Evolutionary conservation across 1,140 invertebrate genomes (phyloP).

Genomic region (Cheumatopsyche charites): DNA sequence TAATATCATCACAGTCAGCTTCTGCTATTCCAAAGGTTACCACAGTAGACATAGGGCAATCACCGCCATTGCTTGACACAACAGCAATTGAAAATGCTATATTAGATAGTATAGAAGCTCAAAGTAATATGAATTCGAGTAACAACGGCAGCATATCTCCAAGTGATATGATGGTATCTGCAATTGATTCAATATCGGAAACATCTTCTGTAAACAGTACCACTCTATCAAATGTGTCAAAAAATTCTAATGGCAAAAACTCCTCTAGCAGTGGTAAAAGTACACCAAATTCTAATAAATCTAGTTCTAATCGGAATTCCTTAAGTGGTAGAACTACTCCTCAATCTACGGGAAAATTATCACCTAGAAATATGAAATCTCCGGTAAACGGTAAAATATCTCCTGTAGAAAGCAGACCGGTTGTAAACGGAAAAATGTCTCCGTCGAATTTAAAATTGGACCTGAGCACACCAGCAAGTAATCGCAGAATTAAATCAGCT

Average conservation of each 20-base stretch:
- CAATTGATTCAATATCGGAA: slow-evolving; percentile 47
- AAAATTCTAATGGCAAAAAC: slow-evolving; percentile 33
- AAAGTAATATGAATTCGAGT: slow-evolving; percentile 31
- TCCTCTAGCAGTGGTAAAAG: slow-evolving; percentile 35
- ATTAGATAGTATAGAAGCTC: slow-evolving; percentile 37
- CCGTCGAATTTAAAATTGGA: slow-evolving; percentile 50
- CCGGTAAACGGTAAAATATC: slow-evolving; percentile 32
- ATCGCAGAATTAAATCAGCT: slow-evolving; percentile 44
- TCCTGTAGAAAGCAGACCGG: background rate
- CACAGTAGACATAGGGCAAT: slow-evolving; percentile 54
- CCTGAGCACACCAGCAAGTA: slow-evolving; percentile 52
- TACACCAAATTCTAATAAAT: slow-evolving; percentile 32
- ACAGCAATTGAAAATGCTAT: slow-evolving; percentile 31
- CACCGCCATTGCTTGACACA: slow-evolving; percentile 50
- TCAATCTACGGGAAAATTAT: slow-evolving; percentile 38
- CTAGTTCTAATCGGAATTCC: slow-evolving; percentile 33
- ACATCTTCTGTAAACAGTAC: slow-evolving; percentile 40
- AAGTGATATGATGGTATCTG: slow-evolving; percentile 50
- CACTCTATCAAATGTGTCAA: slow-evolving; percentile 13
- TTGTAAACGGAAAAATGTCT: slow-evolving; percentile 43
- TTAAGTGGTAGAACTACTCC: slow-evolving; percentile 41
- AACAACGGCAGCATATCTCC: slow-evolving; percentile 45
- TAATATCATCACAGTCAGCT: slow-evolving; percentile 62
- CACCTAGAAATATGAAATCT: slow-evolving; percentile 39
- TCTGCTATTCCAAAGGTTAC: slow-evolving; percentile 49